These are phyloP conservation scores for Spheniscus mendiculus DNA, from an alignment of 2,113 vertebrate species.

Conservation along the genomic window DNA sequence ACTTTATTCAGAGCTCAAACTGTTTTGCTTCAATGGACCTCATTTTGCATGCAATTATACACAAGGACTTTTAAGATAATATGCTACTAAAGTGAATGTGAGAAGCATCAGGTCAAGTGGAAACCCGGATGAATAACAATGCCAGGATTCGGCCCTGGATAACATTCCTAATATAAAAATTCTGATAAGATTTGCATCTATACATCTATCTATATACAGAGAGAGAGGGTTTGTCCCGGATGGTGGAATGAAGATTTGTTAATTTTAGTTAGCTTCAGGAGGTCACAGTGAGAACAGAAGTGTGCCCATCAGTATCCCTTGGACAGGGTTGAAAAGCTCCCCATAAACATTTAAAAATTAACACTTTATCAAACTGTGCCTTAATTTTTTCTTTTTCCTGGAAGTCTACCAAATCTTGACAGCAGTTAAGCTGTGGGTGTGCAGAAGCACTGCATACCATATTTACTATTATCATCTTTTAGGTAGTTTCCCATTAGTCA, in stretches of 20 bases:
- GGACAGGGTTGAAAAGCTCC: constrained; percentile 49
- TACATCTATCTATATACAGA: not conserved
- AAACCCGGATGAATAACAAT: not conserved
- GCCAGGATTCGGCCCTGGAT: not conserved
- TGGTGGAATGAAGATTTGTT: constrained; percentile 40
- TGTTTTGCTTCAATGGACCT: not conserved
- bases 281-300: constrained; percentile 60
- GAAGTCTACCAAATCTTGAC: constrained; percentile 65
- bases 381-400: constrained; percentile 51
- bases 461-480: constrained; percentile 38
- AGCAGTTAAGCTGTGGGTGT: constrained; percentile 60
- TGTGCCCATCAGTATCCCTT: constrained; percentile 58
- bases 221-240: not conserved
- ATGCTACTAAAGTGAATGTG: not conserved
- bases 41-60: not conserved
- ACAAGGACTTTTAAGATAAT: not conserved
- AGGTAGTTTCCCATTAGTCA: constrained; percentile 15
- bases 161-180: not conserved
- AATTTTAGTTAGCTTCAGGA: constrained; percentile 55
- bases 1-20: not conserved
- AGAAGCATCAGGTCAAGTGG: not conserved
- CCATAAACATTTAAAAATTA: constrained; percentile 56
- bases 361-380: constrained; percentile 63
- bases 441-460: constrained; percentile 25
- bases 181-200: not conserved